Conservation (phyloP, 2,888 invertebrate genomes). For the Mythimna impura region DNA sequence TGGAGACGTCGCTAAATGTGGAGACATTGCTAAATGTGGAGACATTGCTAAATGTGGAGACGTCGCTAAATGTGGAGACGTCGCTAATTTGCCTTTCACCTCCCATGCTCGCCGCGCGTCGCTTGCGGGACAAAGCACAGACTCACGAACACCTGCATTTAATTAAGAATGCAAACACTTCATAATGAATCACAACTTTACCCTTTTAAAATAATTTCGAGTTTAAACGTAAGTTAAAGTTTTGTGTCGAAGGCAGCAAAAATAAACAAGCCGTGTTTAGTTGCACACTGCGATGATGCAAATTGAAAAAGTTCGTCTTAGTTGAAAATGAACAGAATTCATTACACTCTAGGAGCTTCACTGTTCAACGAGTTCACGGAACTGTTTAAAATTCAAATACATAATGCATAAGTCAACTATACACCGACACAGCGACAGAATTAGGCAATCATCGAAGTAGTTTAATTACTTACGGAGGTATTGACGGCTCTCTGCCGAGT, state of each 20-base stretch:
- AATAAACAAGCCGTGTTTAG: slow-evolving; percentile 52
- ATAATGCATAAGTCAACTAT: slow-evolving; percentile 54
- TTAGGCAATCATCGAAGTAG: slow-evolving; percentile 66
- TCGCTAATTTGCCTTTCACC: slow-evolving; percentile 39
- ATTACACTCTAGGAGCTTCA: slow-evolving; percentile 69
- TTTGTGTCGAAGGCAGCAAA: slow-evolving; percentile 62
- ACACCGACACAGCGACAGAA: slow-evolving; percentile 37
- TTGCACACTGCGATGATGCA: slow-evolving; percentile 73
- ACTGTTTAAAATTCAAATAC: slow-evolving; percentile 65
- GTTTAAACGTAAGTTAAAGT: slow-evolving; percentile 61
- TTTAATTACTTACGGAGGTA: slow-evolving; percentile 64
- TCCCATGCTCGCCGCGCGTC: slow-evolving; percentile 12
- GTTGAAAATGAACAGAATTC: slow-evolving; percentile 75
- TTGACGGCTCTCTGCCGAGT: slow-evolving; percentile 48
- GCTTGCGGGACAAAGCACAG: slow-evolving; percentile 39
- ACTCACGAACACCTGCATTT: slow-evolving; percentile 55
- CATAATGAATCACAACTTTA: slow-evolving; percentile 59
- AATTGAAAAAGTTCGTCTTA: slow-evolving; percentile 79
- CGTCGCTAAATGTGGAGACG: slow-evolving; percentile 32
- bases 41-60: too few relatives aligned
- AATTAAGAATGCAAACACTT: slow-evolving; percentile 60
- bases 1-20: too few relatives aligned
- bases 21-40: slow-evolving; percentile 32
- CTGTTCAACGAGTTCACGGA: slow-evolving; percentile 55
- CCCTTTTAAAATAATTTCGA: slow-evolving; percentile 52